Percentiles rank a stretch among this genome's conserved stretches.
These are phyloP conservation scores for Scaptomyza pallida DNA, from an alignment of 1,140 invertebrate genomes.

Conservation along the genomic window DNA sequence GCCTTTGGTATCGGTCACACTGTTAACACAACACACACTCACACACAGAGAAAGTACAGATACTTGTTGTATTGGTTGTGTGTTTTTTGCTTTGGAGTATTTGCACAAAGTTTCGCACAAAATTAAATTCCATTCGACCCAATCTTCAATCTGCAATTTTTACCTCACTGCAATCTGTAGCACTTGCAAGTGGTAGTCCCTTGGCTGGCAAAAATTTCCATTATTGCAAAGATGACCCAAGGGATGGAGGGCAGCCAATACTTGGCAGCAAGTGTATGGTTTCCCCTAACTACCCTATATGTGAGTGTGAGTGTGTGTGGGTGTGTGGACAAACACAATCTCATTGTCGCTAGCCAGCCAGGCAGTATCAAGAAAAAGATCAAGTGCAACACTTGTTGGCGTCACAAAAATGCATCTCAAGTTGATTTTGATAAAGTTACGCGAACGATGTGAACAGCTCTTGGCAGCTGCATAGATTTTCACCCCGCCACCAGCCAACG, in stretches of 20 bases:
- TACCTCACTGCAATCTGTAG: constrained; percentile 25
- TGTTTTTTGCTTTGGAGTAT: constrained; percentile 22
- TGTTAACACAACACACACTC: constrained; percentile 26
- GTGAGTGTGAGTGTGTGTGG: neutral
- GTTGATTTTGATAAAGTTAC: constrained; percentile 51
- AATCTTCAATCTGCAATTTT: constrained; percentile 24
- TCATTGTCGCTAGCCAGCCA: constrained; percentile 34
- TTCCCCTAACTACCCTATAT: neutral
- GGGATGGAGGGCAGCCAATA: neutral
- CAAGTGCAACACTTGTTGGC: constrained; percentile 78
- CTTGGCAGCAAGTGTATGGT: constrained; percentile 10
- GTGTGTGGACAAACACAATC: constrained; percentile 57
- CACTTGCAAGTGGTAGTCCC: constrained; percentile 23
- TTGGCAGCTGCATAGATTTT: constrained; percentile 38
- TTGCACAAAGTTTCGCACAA: constrained; percentile 59
- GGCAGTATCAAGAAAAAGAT: constrained; percentile 70
- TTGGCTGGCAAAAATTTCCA: constrained; percentile 25
- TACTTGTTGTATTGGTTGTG: constrained; percentile 2
- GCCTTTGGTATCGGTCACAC: constrained; percentile 29
- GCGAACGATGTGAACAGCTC: constrained; percentile 33
- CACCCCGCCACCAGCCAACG: too few relatives aligned
- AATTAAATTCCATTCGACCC: constrained; percentile 66
- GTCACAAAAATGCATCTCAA: constrained; percentile 66
- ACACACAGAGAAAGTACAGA: constrained; percentile 7
- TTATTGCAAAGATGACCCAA: constrained; percentile 29